Evolutionary conservation across 2,113 vertebrate species (phyloP).

Genomic region (Capricornis sumatraensis): DNA sequence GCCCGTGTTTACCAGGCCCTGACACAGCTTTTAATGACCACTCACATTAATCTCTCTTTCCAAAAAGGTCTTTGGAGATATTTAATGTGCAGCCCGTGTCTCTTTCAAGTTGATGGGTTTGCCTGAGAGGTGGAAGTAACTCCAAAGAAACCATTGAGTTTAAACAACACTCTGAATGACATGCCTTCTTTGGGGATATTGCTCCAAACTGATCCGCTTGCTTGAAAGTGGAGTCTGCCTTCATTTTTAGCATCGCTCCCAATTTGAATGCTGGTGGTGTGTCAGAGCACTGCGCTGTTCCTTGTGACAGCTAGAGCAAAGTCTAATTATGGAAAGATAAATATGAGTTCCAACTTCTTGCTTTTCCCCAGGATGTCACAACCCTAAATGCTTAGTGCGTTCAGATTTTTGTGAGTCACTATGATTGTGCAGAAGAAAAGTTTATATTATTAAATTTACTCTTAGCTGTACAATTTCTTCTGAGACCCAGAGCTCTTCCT

Average conservation of each 20-base stretch:
- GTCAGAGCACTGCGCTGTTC: neutral
- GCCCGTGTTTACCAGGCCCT: constrained; percentile 54
- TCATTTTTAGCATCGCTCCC: constrained; percentile 41
- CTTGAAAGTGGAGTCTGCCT: constrained; percentile 42
- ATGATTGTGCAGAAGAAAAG: constrained; percentile 50
- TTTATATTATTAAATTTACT: constrained; percentile 70
- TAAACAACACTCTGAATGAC: constrained; percentile 49
- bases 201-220: constrained; percentile 45
- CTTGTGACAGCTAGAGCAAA: constrained; percentile 62
- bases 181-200: constrained; percentile 58
- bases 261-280: constrained; percentile 53
- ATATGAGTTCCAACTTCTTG: constrained; percentile 46
- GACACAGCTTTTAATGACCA: constrained; percentile 70
- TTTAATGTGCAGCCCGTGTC: constrained; percentile 46
- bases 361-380: constrained; percentile 61
- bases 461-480: constrained; percentile 66
- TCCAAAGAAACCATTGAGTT: constrained; percentile 40
- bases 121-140: constrained; percentile 38
- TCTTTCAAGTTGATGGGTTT: constrained; percentile 17
- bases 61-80: constrained; percentile 60
- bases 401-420: constrained; percentile 62
- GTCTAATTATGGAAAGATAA: constrained; percentile 69
- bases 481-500: constrained; percentile 58
- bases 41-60: constrained; percentile 66
- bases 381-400: constrained; percentile 55